These are phyloP conservation scores for Ptiloglossa arizonensis DNA, from an alignment of 1,140 invertebrate species.

Conservation along the genomic window DNA sequence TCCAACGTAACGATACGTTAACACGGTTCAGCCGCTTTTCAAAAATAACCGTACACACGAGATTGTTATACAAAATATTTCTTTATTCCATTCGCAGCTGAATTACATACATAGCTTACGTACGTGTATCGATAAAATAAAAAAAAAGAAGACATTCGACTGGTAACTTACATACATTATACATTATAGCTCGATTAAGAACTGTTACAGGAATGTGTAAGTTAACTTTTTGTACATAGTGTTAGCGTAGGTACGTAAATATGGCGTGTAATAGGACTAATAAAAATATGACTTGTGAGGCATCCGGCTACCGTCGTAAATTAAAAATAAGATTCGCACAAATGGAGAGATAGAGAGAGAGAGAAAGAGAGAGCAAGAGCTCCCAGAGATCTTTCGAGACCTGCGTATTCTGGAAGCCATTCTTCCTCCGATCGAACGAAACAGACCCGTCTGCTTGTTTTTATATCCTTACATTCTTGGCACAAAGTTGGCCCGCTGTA, in stretches of 20 bases:
- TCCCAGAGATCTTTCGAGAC: background rate
- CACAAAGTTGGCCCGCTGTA: conserved; percentile 6
- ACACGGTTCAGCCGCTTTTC: no score
- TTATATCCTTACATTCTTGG: conserved; percentile 46
- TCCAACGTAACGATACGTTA: no score
- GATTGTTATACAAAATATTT: conserved; percentile 5
- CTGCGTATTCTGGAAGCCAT: background rate
- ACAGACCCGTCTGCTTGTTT: conserved; percentile 10
- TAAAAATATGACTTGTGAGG: no score
- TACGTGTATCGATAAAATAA: background rate
- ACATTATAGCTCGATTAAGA: background rate
- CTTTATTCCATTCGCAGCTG: background rate
- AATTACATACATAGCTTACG: no score
- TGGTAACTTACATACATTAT: conserved; percentile 16
- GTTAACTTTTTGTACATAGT: background rate
- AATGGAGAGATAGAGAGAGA: no score
- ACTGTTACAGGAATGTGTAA: background rate
- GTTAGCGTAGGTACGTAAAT: conserved; percentile 21
- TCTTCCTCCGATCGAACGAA: conserved; percentile 29
- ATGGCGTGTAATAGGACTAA: conserved; percentile 34
- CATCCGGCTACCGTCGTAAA: background rate
- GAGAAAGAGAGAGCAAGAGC: no score
- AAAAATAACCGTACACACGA: background rate
- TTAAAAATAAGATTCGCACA: background rate
- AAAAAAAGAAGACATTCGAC: background rate